Evolutionary conservation across 2,797 vertebrate species (phyloP), one percentile per base, ranked within the genome.

Genomic region (Spheniscus humboldti): DNA sequence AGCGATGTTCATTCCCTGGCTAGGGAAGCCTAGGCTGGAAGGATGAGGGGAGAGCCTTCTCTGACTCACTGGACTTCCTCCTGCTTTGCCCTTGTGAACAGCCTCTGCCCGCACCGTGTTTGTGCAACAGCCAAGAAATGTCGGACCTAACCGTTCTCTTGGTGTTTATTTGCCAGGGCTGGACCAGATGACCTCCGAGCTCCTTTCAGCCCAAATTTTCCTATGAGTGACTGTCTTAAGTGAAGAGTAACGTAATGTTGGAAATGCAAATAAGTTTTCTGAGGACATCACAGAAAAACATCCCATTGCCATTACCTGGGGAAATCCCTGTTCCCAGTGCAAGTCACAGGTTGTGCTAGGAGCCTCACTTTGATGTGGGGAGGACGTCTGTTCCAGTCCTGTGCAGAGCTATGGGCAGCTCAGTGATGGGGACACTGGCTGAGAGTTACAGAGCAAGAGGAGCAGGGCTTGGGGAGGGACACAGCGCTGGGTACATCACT

Each of bases 61-160:
- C 43, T 76, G 41, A 24, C 18, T 74, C 55, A 31, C 10, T 48
- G 28, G 13, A 5, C 10, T 64, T 68, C 39, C 15, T 72, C 30
- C 66, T 63, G 22, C 53, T 73, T 71, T 56, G 31, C 13, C 4
- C 27, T 27, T 2, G 1, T 37, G 45, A 37, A 2, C 43, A 69
- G 10, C 30, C n/a, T 86, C 57, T 90, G 69, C 31, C 31, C 2
- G 1, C 47, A 25, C 15, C 0, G 0, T 7, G 20, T 13, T 43
- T 7, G 3, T 28, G 43, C 35, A 57, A 23, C 37, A 35, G 6
- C 19, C 39, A 19, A 30, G 31, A 62, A 20, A 16, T 1, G 1
- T 18, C 0, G 7, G 28, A 62, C 30, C 57, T 57, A 24, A 4
- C 35, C 0, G 0, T n/a, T 43, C 48, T 25, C 24, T 47, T n/a